Conservation (phyloP, 2,888 invertebrate species). For the Callyntrura guangdongensis region DNA sequence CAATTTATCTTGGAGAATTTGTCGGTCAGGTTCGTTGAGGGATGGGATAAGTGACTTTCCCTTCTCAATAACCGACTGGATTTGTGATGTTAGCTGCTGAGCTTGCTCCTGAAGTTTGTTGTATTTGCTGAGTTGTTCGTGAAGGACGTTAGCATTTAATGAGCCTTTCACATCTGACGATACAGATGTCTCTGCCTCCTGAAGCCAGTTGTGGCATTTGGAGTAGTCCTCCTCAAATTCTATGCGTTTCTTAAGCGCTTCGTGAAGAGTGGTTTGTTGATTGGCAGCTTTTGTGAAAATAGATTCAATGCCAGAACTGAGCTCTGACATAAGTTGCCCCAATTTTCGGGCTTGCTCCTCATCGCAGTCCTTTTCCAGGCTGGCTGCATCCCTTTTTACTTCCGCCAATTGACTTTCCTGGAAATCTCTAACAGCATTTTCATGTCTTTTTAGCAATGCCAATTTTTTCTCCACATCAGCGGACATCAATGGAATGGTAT, state of each 20-base stretch:
- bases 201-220: constrained; percentile 94
- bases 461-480: constrained; percentile 94
- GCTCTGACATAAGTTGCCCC: constrained; percentile 87
- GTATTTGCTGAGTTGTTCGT: constrained; percentile 95
- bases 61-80: constrained; percentile 92
- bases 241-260: constrained; percentile 92
- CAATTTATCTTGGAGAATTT: constrained; percentile 93
- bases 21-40: constrained; percentile 94
- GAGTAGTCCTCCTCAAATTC: constrained; percentile 93
- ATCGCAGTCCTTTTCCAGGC: constrained; percentile 93
- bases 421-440: constrained; percentile 92
- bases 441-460: constrained; percentile 91
- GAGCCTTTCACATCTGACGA: constrained; percentile 92
- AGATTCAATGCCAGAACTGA: constrained; percentile 90
- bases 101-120: constrained; percentile 92
- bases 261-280: constrained; percentile 88
- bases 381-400: constrained; percentile 91
- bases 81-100: constrained; percentile 89
- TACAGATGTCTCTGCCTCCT: constrained; percentile 95
- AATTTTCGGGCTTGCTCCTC: constrained; percentile 87
- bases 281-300: constrained; percentile 88
- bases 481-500: constrained; percentile 91
- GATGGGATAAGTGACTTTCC: constrained; percentile 93
- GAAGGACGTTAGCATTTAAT: constrained; percentile 92
- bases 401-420: constrained; percentile 91